Percentiles rank a stretch among this genome's conserved stretches.
These are phyloP conservation scores for Malurus elegans DNA, from an alignment of 2,113 vertebrate species.

Conservation along the genomic window DNA sequence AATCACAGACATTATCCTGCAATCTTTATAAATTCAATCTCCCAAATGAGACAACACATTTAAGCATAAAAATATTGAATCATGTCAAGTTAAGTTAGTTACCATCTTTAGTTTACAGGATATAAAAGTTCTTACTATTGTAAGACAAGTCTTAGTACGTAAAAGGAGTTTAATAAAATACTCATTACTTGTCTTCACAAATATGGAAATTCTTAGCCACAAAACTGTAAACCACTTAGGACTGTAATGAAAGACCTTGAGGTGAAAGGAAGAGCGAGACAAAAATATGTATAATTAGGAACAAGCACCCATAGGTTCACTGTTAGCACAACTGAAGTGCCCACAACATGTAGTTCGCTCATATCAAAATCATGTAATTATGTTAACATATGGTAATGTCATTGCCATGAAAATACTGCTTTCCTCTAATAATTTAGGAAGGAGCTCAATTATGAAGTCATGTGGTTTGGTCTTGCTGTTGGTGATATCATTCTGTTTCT, in stretches of 20 bases:
- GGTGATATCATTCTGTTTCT: background rate
- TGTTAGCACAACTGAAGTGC: background rate
- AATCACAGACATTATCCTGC: background rate
- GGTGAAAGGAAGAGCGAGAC: background rate
- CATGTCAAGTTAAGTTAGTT: background rate
- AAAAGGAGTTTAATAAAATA: background rate
- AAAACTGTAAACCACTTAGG: background rate
- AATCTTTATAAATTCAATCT: slow-evolving; percentile 1
- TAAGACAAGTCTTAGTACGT: background rate
- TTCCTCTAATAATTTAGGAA: background rate
- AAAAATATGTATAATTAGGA: background rate
- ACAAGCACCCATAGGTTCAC: background rate
- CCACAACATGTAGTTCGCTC: background rate
- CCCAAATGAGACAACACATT: background rate
- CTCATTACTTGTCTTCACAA: background rate
- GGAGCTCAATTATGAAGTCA: background rate
- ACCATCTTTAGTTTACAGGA: background rate
- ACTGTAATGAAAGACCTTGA: background rate
- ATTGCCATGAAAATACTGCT: background rate
- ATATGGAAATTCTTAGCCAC: background rate
- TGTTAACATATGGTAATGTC: background rate
- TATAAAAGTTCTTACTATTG: background rate
- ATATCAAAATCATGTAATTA: background rate
- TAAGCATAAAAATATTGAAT: background rate
- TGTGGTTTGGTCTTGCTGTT: background rate